Percentiles rank a stretch among this genome's conserved stretches.
Evolutionary conservation across 1,140 invertebrate species (phyloP).

Genomic region (Danaus plexippus): DNA sequence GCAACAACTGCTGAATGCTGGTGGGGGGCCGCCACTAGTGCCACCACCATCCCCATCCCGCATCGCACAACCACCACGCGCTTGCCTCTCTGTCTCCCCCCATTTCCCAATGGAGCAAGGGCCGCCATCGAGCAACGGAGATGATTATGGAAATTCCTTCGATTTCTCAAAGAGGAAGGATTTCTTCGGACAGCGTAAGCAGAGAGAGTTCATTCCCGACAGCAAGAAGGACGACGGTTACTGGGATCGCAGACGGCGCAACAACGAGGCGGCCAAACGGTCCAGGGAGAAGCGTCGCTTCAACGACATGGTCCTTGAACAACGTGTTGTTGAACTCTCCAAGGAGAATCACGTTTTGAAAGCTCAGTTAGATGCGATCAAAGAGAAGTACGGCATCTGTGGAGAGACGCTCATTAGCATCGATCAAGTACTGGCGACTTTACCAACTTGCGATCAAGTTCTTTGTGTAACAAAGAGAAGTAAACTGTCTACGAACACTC

Average conservation of each 20-base stretch:
- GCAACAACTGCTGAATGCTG: constrained; percentile 73
- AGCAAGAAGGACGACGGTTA: constrained; percentile 98
- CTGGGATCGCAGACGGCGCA: constrained; percentile 94
- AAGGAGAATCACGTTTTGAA: constrained; percentile 95
- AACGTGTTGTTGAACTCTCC: constrained; percentile 92
- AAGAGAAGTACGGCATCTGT: constrained; percentile 93
- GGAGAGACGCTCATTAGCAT: constrained; percentile 88
- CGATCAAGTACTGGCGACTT: constrained; percentile 87
- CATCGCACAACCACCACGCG: constrained; percentile 45
- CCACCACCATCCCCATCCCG: constrained; percentile 43
- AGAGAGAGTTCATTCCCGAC: constrained; percentile 96
- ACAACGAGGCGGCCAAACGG: constrained; percentile 96
- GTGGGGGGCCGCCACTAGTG: constrained; percentile 37
- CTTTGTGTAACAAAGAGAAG: constrained; percentile 85
- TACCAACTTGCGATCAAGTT: constrained; percentile 87
- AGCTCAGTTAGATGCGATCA: constrained; percentile 92
- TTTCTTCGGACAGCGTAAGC: constrained; percentile 89
- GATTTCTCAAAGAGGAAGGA: constrained; percentile 80
- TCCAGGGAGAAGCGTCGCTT: constrained; percentile 95
- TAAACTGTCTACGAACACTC: constrained; percentile 74
- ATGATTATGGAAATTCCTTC: constrained; percentile 63
- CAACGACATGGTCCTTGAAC: constrained; percentile 97
- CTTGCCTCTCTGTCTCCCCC: constrained; percentile 57
- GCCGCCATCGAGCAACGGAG: constrained; percentile 50
- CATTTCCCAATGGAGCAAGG: constrained; percentile 57